These are phyloP conservation scores for Aleiodes leptofemur DNA, from an alignment of 2,888 invertebrate genomes.

Conservation along the genomic window DNA sequence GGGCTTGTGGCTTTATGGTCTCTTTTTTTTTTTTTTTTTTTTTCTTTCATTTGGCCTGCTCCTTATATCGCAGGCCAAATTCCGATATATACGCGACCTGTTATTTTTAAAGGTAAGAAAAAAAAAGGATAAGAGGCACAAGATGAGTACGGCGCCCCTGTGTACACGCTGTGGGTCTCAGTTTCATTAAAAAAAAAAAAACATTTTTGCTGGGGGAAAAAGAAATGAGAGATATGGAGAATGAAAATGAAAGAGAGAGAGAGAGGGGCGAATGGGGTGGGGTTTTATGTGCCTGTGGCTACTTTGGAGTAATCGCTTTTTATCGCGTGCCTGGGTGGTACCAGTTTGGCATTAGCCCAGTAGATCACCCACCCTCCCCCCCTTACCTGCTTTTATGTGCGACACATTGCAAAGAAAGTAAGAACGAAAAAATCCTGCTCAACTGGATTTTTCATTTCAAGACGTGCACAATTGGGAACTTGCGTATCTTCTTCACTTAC, in stretches of 20 bases:
- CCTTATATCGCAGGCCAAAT: conserved; percentile 46
- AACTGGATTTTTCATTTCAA: conserved; percentile 5
- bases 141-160: conserved; percentile 36
- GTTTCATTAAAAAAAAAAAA: conserved; percentile 13
- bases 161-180: conserved; percentile 8
- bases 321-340: conserved; percentile 46
- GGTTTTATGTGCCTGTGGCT: conserved; percentile 36
- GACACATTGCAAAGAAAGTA: conserved; percentile 14
- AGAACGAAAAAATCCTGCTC: conserved; percentile 32
- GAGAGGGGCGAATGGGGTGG: neutral
- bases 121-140: conserved; percentile 8
- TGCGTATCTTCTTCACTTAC: neutral
- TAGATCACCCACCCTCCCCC: conserved; percentile 31
- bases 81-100: conserved; percentile 43
- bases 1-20: conserved; percentile 32
- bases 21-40: conserved; percentile 39
- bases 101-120: conserved; percentile 38
- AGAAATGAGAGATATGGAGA: neutral
- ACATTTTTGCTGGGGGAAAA: neutral
- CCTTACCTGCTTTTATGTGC: neutral
- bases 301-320: conserved; percentile 44
- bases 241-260: neutral
- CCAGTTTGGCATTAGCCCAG: conserved; percentile 41
- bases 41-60: conserved; percentile 19
- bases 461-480: no score